Evolutionary conservation across 2,113 vertebrate genomes (phyloP), one percentile per base, ranked within the genome.

Genomic region (Paralichthys olivaceus): DNA sequence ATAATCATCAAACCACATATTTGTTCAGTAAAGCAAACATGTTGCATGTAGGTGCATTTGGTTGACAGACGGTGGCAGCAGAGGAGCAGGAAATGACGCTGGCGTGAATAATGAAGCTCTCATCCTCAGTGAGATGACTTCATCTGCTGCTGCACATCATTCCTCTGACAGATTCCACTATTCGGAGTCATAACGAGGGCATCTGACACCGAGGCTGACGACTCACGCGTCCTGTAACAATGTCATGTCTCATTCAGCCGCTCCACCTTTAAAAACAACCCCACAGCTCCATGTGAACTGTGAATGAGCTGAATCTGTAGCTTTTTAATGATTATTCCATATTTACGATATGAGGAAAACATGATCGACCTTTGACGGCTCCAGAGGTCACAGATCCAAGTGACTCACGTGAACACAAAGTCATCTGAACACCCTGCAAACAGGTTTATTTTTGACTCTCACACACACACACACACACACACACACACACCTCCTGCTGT

Each of bases 31-130:
- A 5, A 19, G 49, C 17, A 25, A 23, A 12, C 22, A 13, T 14
- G 4, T 19, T 28, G 7, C 57, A 12, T 34, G 57, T 0, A 5
- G 15, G 22, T 59, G 9, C 2, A 1, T 17, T n/a, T 40, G 47
- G 5, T 43, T 14, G 68, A 2, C 92, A 90, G 32, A 8, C 89
- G 92, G 79, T 75, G 92, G 91, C 86, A 83, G 86, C 72, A 83
- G 26, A 45, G 70, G 13, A 64, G 7, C 68, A 68, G 47, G 23
- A 62, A 80, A 55, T 5, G 4, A 8, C 9, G 19, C 59, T 40
- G 3, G 17, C 6, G 25, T 58, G 25, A 17, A 15, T 51, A 11
- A 32, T 28, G 32, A 60, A 11, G 37, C 45, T 7, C 32, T 65
- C 49, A 67, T 63, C 22, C 25, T 53, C 67, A 32, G 32, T 58